Evolutionary conservation across 2,888 invertebrate species (phyloP), one percentile per base, ranked within the genome.

Genomic region (Leucophora obtusa): DNA sequence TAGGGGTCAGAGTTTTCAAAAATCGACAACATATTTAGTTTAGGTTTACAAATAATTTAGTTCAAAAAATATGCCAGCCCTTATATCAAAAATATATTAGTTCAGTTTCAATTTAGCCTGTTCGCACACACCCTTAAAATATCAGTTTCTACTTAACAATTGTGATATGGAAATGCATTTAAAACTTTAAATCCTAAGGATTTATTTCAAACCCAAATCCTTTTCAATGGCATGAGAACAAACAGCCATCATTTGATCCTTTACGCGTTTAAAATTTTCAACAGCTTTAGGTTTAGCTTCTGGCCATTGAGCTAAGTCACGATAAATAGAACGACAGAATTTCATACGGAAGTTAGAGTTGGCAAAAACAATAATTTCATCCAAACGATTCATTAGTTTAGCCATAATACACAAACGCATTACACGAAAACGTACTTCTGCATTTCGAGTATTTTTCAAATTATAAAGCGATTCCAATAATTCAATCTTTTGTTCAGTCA

Each of bases 271-370:
- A 91, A 95, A 97, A 85, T 94, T 95, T 33, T 93, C 92, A 59
- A 97, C 92, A 0, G 97, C 94, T 81, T 87, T 89, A 1, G 92
- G 90, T 79, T 95, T 92, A 0, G 93, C 93, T 21, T 92, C 93
- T 79, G 95, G 93, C 97, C 97, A 97, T 0, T 91, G 92, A 84
- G 94, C 95, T 75, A 97, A 91, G 87, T 96, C 96, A 80, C 96
- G 93, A 90, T 97, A 98, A 60, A 98, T 92, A 2, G 98, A 97
- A 38, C 96, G 92, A 1, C 96, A 94, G 90, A 94, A 98, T 89
- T 98, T 98, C 96, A 98, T 96, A 70, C 98, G 93, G 43, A 98
- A 98, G 87, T 96, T 94, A 17, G 93, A 92, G 83, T 95, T 96
- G 9, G 96, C 93, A 91, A 98, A 97, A 18, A 93, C 89, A 71